Evolutionary conservation across 2,797 vertebrate genomes (phyloP).

Genomic region (Adelosebastes latens): DNA sequence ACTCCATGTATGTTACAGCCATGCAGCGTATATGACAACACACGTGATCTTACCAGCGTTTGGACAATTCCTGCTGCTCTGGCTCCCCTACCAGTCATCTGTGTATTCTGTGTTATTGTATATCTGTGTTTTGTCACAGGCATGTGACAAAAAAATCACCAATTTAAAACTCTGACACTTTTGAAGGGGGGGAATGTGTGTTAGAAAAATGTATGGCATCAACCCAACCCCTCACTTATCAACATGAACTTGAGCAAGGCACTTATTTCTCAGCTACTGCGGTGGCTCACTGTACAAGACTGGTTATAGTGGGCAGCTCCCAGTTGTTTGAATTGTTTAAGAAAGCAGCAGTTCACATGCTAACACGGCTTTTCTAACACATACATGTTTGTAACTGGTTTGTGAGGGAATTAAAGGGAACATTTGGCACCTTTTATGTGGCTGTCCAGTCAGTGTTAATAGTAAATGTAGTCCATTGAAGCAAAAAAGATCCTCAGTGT

Average conservation of each 20-base stretch:
- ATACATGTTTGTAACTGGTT: background rate
- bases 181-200: background rate
- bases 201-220: background rate
- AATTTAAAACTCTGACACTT: background rate
- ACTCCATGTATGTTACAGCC: slow-evolving; percentile 1
- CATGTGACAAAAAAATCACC: background rate
- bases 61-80: background rate
- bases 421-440: no score
- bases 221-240: background rate
- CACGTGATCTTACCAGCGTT: background rate
- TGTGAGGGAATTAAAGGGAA: background rate
- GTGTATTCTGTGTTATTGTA: no score
- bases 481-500: no score
- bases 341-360: background rate
- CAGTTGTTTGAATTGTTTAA: background rate
- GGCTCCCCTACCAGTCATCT: background rate
- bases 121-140: no score
- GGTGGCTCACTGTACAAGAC: background rate
- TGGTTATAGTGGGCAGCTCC: background rate
- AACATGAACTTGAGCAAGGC: slow-evolving; percentile 29
- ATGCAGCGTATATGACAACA: background rate
- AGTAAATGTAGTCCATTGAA: no score
- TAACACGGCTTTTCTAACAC: background rate
- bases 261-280: slow-evolving; percentile 15
- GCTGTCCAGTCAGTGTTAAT: fast-evolving